Evolutionary conservation across 2,797 vertebrate species (phyloP), one percentile per base, ranked within the genome.

Genomic region (Pseudotriccus pelzelni): DNA sequence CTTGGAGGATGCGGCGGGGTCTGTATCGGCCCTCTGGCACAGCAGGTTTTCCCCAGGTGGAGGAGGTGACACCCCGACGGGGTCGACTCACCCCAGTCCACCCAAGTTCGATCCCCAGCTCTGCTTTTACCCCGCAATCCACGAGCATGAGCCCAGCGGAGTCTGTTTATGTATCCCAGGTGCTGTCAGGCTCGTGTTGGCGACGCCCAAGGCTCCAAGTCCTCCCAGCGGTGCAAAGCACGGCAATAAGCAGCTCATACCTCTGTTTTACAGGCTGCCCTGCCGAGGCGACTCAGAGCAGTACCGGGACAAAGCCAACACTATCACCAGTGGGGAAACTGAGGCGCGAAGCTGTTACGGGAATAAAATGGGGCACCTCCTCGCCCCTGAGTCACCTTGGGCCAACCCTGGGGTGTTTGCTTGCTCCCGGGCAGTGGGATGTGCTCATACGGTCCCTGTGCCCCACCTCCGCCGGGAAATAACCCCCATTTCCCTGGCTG

Each of bases 311-410:
- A 73, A 79, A 78, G 46, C 12, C 67, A 73, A 6, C 2, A 2
- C 72, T 39, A 10, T 8, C 36, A 27, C 25, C 52, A 10, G 7
- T 5, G 34, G 14, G 43, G 28, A 93, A 92, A 87, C 36, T 20
- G 72, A 80, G 64, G 55, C 86, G 47, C 6, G 19, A 53, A 66
- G 43, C 23, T 36, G 64, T 20, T 20, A 28, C 4, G 6, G 58
- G 30, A 62, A 22, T 25, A 36, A 59, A 67, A 36, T 12, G 41
- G 62, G 24, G 37, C 2, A 1, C n/a, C 47, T 28, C 18, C 27
- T 62, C 1, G 0, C 6, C 30, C 7, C n/a, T 3, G 14, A 18
- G 32, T 11, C 46, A 56, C 12, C 16, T 0, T 3, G 37, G 53
- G 50, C 7, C 39, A 50, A 46, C 59, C 16, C 25, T 25, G 60